Base-by-base conservation (phyloP, 2,113 vertebrate species). In the Cettia cetti region DNA sequence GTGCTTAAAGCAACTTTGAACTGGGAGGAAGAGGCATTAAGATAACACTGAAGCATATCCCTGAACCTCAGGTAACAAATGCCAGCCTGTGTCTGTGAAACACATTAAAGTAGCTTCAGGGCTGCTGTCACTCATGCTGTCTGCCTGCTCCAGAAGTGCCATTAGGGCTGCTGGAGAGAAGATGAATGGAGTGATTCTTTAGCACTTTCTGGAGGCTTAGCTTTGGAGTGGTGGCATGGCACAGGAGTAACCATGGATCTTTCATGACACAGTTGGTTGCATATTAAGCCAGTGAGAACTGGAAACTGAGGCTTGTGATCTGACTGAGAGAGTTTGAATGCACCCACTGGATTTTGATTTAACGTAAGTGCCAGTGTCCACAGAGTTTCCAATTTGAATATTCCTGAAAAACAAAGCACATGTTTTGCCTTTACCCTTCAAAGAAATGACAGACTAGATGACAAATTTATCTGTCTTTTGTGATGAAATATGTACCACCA, bases 31-130 rank as follows among this genome's bases (percentile, higher is more conserved):
- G 86, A 94, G n/a, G 44, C 72, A 71, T 71, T 94, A 68, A 86
- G 91, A 86, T 65, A 64, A 86, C 65, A 64, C 50, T 68, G 80
- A 92, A 13, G 17, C 52, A 52, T 47, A 66, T 23, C 68, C 71
- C 33, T 56, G 75, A 88, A 86, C 64, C 56, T 90, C 88, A 90
- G 90, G 85, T 95, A 92, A 81, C 76, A 95, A 89, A 94, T 81
- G 60, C 52, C 52, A 77, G 64, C 68, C 85, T 33, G 20, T 74
- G 65, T 31, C 88, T 66, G 24, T 61, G 88, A 83, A 93, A 75
- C 23, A 78, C 87, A 68, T 74, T 56, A 45, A 80, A 83, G 85
- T 22, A 60, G 52, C 82, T 96, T 80, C 64, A 68, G 85, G 71
- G 90, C 79, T 81, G 76, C 82, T 93, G 84, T 92, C n/a, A 13